Evolutionary conservation across 2,113 vertebrate species (phyloP).

Genomic region (Alaudala cheleensis): DNA sequence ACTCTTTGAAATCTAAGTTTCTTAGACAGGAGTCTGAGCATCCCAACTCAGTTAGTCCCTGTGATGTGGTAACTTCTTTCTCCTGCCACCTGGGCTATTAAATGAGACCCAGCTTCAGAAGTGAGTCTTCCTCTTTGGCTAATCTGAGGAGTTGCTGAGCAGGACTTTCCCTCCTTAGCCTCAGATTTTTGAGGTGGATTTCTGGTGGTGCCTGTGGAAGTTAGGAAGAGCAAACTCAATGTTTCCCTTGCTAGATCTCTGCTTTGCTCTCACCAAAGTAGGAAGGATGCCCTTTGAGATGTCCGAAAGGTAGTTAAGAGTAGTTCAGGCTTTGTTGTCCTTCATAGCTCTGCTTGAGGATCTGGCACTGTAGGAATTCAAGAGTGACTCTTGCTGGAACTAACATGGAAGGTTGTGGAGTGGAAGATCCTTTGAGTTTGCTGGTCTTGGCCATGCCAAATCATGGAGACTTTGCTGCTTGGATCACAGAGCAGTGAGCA

Average conservation of each 20-base stretch:
- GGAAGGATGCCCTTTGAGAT: not conserved
- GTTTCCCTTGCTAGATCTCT: not conserved
- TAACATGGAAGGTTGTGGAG: not conserved
- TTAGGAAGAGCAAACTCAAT: not conserved
- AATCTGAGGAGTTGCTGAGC: not conserved
- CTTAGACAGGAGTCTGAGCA: rapidly evolving
- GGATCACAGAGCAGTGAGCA: not conserved
- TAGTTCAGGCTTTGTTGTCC: not conserved
- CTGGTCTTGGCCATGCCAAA: not conserved
- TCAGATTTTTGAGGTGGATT: not conserved
- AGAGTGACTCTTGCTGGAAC: not conserved
- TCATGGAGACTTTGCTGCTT: not conserved
- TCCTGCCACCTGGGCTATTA: not conserved
- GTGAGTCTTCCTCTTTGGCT: not conserved
- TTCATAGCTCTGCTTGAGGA: not conserved
- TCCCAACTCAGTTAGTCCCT: not conserved
- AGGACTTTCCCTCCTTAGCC: not conserved
- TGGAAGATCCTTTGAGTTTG: not conserved
- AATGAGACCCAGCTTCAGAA: not conserved
- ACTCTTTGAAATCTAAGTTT: not conserved
- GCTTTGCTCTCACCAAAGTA: not conserved
- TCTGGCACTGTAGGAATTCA: not conserved
- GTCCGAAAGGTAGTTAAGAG: not conserved
- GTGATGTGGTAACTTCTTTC: not conserved
- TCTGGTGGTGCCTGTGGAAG: not conserved